Base-by-base conservation (phyloP, 1,140 invertebrate genomes). In the Caenorhabditis tropicalis region DNA sequence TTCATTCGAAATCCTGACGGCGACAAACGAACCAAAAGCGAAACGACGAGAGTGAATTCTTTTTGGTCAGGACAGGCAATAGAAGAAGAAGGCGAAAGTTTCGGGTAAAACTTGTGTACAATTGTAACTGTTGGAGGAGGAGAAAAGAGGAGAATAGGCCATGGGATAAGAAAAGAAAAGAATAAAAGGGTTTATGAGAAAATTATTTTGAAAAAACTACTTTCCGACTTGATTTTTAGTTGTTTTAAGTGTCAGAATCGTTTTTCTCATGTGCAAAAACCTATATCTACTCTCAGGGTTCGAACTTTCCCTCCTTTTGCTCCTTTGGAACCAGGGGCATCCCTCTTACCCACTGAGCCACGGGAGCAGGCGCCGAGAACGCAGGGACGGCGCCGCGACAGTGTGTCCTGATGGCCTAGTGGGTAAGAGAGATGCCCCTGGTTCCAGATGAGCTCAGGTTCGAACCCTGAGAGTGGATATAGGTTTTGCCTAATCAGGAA, bases 81-180 rank as follows among this genome's bases (percentile, higher is more conserved):
- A 43, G 12, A 12, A 43, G 12, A 43, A 12, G 39, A 2, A 27
- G 24, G 53, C 4, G 53, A 58, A 58, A 58, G 53, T 58, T 58
- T 58, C 53, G 53, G 53, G 53, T 58, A 58, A 58, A 58, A 58
- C 53, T 58, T 58, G 53, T 58, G 27, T 15, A 58, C 27, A n/a
- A 9, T 58, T 58, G 53, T 58, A 58, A 58, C 53, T 24, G 24
- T 27, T n/a, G 7, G n/a, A n/a, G 10, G 53, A 24, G 5, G 15
- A 2, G 5, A 58, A 24, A 58, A 58, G 4, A 5, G 5, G 12
- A 6, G 39, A 43, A 43, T 43, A 12, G 39, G 39, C 39, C 12
- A 43, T 43, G 5, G 39, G 39, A 5, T 43, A 43, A 43, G 39
- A 43, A 43, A 12, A 43, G 5, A 43, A 6, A 12, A 6, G 39